Base-by-base conservation (phyloP, 2,888 invertebrate genomes). In the Endotricha flammealis region DNA sequence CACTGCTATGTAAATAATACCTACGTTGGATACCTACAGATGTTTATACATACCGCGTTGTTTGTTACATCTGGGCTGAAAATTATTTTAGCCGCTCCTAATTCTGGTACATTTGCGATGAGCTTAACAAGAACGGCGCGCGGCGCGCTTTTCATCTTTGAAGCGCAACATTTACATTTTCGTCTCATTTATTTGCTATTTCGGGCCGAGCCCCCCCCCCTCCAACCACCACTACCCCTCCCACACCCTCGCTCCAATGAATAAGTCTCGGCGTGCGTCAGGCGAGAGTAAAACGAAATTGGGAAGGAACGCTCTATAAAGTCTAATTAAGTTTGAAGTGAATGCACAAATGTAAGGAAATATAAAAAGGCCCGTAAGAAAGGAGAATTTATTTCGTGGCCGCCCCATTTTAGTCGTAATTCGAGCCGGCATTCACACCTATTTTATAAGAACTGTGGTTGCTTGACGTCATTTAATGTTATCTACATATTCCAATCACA, bases 151-250 rank as follows among this genome's bases (percentile, higher is more conserved):
- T 86, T 86, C 86, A 85, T 86, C 82, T 86, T 76, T 74, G 79
- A 81, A 83, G 80, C 86, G 82, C 80, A 78, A 83, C 86, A 86
- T 86, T 86, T 86, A 86, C 86, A 86, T 86, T 86, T 86, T 86
- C 86, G 86, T 83, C 86, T 86, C 86, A 86, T 86, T 86, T 86
- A 86, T 85, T 83, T 83, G 86, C 86, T 86, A 86, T 86, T 86
- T 86, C 81, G 82, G 75, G 81, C 76, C 67, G 71, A 59, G 64
- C 63, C 63, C 62, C 56, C 62, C 57, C 65, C 63, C 56, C 60
- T 50, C 56, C 41, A 41, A 38, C 44, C 48, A 32, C 47, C 50
- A 51, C 46, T 43, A 48, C 58, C 62, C 67, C 64, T 57, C 67
- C 47, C 45, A 53, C 58, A 61, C 65, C 71, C 62, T 66, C 69